Evolutionary conservation across 2,797 vertebrate species (phyloP), one percentile per base, ranked within the genome.

Genomic region (Lithobates pipiens): DNA sequence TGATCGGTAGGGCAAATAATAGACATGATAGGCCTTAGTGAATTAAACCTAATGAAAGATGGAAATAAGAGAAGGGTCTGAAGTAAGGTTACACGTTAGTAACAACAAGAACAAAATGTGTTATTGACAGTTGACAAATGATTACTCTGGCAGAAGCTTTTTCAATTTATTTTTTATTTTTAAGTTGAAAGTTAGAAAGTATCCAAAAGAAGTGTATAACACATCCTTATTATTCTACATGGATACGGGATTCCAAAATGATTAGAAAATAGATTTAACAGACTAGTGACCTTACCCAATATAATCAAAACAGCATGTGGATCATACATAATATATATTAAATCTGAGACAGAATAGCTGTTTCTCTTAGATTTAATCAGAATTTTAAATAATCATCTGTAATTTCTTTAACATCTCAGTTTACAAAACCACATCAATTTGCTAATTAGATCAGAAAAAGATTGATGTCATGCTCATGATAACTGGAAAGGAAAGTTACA

Each of bases 371-470:
- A 79, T 79, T 79, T 79, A 85, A 74, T 68, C 23, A 80, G 68
- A 79, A 29, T 67, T 75, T 75, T 63, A 85, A 72, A 78, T 46
- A 78, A 85, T 79, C 83, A 85, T 8, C 42, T 36, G 36, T 65
- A 72, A 67, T 74, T 46, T 69, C 9, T 75, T 68, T 85, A 68
- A 74, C 70, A 85, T 85, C 57, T 80, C 68, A 80, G 69, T 79
- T 80, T 75, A 80, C 29, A 75, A 36, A 80, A 75, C 16, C 61
- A 67, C 44, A 80, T 85, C 77, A 85, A 80, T 80, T 85, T 80
- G 83, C 83, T 85, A 80, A 85, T 85, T 80, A 80, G 83, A 78
- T 73, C 76, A 77, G 76, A 79, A 85, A 32, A 77, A 73, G 76
- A 85, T 85, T 79, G 54, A 85, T 85, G 77, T 73, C 39, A 29